Base-by-base conservation (phyloP, 53 echinoderm and acorn worm species). In the Echinometra lucunter region DNA sequence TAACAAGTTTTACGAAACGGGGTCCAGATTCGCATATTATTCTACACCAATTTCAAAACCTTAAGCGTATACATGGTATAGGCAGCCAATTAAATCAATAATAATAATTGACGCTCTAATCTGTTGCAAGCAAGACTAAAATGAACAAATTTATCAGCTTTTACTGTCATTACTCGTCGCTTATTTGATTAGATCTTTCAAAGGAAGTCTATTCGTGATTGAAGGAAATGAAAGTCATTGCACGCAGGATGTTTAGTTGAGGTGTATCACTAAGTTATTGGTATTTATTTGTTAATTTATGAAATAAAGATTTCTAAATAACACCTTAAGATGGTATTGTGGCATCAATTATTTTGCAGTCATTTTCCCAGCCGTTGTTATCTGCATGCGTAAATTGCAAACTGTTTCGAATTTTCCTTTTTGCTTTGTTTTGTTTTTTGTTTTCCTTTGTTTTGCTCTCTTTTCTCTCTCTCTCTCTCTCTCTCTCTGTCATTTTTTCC, bases 231-330 rank as follows among this genome's bases (percentile, higher is more conserved):
- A 81, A 2, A 23, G 40, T 42, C 21, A 85, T 49, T 27, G 45
- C 49, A 47, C 12, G 85, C 49, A 49, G 10, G 16, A 85, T 47
- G 85, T 85, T 85, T 45, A 47, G 49, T 47, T 28, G 38, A 47
- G 47, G 85, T 74, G 74, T 27, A 32, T 35, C 6, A 11, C 45
- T 47, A 85, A 85, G 85, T 85, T 49, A 85, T 49, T 25, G 49
- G 28, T 85, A 78, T 85, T 85, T 85, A 85, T 85, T 85, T 45
- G 49, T 85, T 85, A 53, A 85, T 85, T 85, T 85, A 85, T 85
- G 21, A 47, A 85, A 85, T 85, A 85, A 85, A 85, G n/a, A 47
- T 85, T 85, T 85, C 27, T 85, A 47, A n/a, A 85, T 85, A 45
- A 85, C 49, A 85, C n/a, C 28, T 11, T 5, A n/a, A 85, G 9